Conservation (phyloP, 2,797 vertebrate genomes). For the Sylvia borin region DNA sequence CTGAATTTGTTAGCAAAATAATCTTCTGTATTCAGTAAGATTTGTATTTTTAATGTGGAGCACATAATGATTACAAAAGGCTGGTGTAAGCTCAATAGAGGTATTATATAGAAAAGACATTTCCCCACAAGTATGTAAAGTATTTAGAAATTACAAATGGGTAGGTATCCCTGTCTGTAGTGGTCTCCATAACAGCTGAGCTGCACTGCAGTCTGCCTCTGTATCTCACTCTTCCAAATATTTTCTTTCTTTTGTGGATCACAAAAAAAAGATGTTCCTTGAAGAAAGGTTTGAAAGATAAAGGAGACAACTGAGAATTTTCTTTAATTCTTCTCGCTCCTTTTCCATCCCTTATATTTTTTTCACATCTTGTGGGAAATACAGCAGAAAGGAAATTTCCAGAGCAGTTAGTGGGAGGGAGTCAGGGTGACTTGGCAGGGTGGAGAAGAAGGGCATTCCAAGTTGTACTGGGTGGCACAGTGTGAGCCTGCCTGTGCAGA, state of each 20-base stretch:
- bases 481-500: background rate
- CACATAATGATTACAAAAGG: background rate
- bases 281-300: background rate
- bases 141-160: background rate
- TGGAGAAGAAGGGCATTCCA: background rate
- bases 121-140: background rate
- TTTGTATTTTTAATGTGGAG: background rate
- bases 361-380: background rate
- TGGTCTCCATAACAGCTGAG: background rate
- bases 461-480: conserved; percentile 5
- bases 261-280: background rate
- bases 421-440: background rate
- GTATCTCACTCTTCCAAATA: background rate
- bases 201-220: background rate
- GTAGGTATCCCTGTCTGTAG: background rate
- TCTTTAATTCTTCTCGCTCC: background rate
- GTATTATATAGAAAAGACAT: background rate
- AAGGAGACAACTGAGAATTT: background rate
- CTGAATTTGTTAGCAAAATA: background rate
- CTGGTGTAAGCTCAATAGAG: background rate
- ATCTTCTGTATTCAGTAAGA: background rate
- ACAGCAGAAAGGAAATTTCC: background rate
- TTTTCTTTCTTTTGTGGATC: background rate
- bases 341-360: background rate
- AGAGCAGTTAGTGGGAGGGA: background rate